These are phyloP conservation scores for Cerceris rybyensis DNA, from an alignment of 2,888 invertebrate genomes.

Conservation along the genomic window DNA sequence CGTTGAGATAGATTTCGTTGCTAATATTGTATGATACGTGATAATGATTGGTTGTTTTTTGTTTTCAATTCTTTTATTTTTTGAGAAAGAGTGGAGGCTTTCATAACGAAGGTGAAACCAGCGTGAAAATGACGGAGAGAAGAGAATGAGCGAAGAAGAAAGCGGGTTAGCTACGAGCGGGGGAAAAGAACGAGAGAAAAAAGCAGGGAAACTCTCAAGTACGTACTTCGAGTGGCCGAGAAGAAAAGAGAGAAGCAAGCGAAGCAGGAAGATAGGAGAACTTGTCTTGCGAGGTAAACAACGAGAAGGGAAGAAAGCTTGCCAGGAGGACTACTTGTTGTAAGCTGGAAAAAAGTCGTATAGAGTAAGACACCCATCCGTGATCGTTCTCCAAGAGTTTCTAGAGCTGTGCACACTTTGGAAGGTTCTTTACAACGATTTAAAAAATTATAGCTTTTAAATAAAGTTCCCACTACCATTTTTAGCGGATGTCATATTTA, in stretches of 20 bases:
- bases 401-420: constrained; percentile 23
- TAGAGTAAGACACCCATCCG: constrained; percentile 57
- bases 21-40: not conserved
- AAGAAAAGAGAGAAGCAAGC: constrained; percentile 67
- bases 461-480: not conserved
- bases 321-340: constrained; percentile 70
- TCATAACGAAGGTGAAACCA: constrained; percentile 53
- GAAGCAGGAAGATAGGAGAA: constrained; percentile 64
- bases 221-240: constrained; percentile 59
- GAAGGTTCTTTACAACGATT: constrained; percentile 17
- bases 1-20: not conserved
- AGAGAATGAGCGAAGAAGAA: constrained; percentile 23
- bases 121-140: constrained; percentile 31
- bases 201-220: constrained; percentile 50
- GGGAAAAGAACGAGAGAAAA: constrained; percentile 55
- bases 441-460: too few relatives aligned
- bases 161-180: constrained; percentile 33
- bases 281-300: constrained; percentile 64
- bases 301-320: constrained; percentile 70
- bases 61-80: not conserved
- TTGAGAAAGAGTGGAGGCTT: not conserved
- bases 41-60: not conserved
- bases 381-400: constrained; percentile 19
- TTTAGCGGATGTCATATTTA: not conserved
- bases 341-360: constrained; percentile 75